Evolutionary conservation across 30 jellyfish, hydroid and myxozoan genomes (phyloP).

Genomic region (Mastigias papua): DNA sequence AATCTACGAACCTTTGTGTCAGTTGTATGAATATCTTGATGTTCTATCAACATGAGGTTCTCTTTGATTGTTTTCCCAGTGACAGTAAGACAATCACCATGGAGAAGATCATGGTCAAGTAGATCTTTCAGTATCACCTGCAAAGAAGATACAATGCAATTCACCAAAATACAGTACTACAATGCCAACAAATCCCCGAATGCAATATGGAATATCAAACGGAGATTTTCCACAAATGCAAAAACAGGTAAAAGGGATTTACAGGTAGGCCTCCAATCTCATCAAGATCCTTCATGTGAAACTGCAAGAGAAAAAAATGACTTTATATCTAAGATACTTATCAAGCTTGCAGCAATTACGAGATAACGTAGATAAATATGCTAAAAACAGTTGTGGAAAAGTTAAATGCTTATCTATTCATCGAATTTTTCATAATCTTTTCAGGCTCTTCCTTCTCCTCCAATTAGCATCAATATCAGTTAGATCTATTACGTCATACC

Average conservation of each 20-base stretch:
- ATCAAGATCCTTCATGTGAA: slow-evolving; percentile 78
- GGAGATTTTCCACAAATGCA: background rate
- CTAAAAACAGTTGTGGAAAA: too few relatives aligned
- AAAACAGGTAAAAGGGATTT: background rate
- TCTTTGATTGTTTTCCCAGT: slow-evolving; percentile 78
- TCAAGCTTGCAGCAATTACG: background rate
- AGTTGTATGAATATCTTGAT: background rate
- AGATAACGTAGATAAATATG: too few relatives aligned
- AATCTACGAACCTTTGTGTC: slow-evolving; percentile 4
- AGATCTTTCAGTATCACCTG: slow-evolving; percentile 75
- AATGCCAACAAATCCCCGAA: too few relatives aligned
- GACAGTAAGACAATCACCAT: slow-evolving; percentile 85
- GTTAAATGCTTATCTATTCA: too few relatives aligned
- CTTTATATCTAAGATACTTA: background rate
- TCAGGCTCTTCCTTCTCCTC: too few relatives aligned
- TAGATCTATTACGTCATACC: too few relatives aligned
- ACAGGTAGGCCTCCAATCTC: slow-evolving; percentile 81
- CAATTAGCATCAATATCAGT: too few relatives aligned
- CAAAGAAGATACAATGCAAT: too few relatives aligned
- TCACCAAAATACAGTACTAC: too few relatives aligned
- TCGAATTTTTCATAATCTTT: too few relatives aligned
- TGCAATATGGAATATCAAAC: background rate
- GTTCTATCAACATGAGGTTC: slow-evolving; percentile 29
- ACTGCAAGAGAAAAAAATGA: slow-evolving; percentile 20
- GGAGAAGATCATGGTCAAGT: slow-evolving; percentile 46